Percentiles rank a stretch among this genome's conserved stretches.
phyloP scores from a whole-genome alignment of 2,888 invertebrate species.

The Pseudoips prasinana region DNA sequence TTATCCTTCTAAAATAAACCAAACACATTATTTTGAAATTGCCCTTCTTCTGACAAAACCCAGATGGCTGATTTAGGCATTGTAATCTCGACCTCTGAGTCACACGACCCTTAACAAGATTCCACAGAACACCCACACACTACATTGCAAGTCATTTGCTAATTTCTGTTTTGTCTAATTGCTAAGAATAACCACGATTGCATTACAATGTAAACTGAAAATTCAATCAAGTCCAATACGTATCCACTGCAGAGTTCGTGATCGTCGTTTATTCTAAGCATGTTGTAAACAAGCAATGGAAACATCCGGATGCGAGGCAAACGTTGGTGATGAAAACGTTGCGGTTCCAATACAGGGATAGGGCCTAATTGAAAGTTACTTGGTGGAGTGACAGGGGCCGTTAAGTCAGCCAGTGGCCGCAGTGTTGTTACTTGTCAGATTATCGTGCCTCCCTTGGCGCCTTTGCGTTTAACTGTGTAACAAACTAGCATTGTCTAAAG shows the following conservation, averaged over 20 bases:
- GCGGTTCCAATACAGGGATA: conserved; percentile 35
- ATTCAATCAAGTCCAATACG: conserved; percentile 3
- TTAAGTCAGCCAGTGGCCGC: conserved; percentile 40
- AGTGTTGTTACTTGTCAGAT: conserved; percentile 60
- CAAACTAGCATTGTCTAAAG: conserved; percentile 50
- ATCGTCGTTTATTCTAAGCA: conserved; percentile 11
- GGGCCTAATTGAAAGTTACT: conserved; percentile 63
- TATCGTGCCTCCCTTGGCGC: conserved; percentile 56
- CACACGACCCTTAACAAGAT: conserved; percentile 30
- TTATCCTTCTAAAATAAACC: too few relatives aligned
- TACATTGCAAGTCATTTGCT: conserved; percentile 29
- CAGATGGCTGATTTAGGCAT: conserved; percentile 17
- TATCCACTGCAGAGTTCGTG: conserved; percentile 24
- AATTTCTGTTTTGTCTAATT: conserved; percentile 42
- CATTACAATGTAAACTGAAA: conserved; percentile 5
- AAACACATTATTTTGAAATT: too few relatives aligned
- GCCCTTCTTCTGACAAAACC: conserved; percentile 13
- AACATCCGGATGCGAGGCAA: conserved; percentile 12
- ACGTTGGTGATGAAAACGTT: conserved; percentile 25
- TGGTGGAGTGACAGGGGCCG: conserved; percentile 56
- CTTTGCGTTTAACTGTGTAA: conserved; percentile 42
- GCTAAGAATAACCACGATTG: conserved; percentile 31
- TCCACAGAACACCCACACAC: conserved; percentile 28
- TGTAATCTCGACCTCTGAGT: conserved; percentile 26
- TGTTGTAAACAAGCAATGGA: conserved; percentile 23